Evolutionary conservation across 2,888 invertebrate genomes (phyloP), one percentile per base, ranked within the genome.

Genomic region (Bugula neritina): DNA sequence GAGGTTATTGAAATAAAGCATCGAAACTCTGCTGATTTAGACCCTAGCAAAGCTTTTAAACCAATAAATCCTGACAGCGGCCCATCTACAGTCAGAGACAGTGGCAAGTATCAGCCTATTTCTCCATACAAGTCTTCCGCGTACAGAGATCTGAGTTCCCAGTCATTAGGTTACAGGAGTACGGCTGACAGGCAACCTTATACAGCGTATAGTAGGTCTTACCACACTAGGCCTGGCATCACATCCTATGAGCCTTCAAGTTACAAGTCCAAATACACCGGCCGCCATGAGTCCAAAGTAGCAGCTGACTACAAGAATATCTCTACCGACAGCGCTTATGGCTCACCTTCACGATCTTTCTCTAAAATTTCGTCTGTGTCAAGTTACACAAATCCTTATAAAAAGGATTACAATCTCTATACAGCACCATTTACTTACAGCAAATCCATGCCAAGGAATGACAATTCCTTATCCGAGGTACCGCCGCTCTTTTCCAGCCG

Each of bases 41-140:
- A 63, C 31, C 63, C 63, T 13, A 63, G 63, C 34, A 63, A 63
- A n/a, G 21, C 63, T 31, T 63, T 63, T 63, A 63, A 63, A 34
- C 63, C 63, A 63, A 63, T 63, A 25, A 63, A 63, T n/a, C 63
- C 63, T 17, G 63, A 63, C 34, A 27, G 31, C 31, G 63, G 27
- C 5, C 27, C 27, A 43, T 17, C 43, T 43, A 17, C 17, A 17
- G 43, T 17, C 5, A 17, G 17, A 5, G 17, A 43, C 10, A 43
- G 43, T 17, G 17, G 10, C 43, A 43, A 43, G 17, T 43, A 43
- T 43, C 17, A 5, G 17, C 5, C 43, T 10, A 43, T 5, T 17
- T 43, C 43, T 43, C 17, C 43, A 43, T 43, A 43, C 43, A 43
- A 43, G 17, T 17, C 43, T 43, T 43, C 43, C 43, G 17, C 43